Conservation (phyloP, 2,113 vertebrate species). For the Cyphomyrus plagiostoma region DNA sequence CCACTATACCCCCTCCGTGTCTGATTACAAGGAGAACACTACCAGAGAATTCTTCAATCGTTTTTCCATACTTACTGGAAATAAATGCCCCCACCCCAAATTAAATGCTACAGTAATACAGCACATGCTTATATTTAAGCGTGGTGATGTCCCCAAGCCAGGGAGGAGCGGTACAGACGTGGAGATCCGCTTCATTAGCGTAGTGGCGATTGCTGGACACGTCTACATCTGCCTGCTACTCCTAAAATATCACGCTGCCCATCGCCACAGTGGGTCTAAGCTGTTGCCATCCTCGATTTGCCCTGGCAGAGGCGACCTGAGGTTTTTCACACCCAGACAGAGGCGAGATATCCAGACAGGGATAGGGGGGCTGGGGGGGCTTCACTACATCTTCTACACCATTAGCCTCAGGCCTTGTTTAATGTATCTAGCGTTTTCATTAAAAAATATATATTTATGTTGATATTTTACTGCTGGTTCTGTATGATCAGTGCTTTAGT, state of each 20-base stretch:
- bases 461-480: background rate
- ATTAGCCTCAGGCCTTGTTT: background rate
- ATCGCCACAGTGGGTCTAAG: background rate
- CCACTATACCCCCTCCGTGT: background rate
- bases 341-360: background rate
- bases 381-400: background rate
- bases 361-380: background rate
- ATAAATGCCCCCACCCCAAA: background rate
- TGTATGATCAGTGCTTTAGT: background rate
- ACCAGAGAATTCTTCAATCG: background rate
- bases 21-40: background rate
- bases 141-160: background rate
- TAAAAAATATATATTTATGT: background rate
- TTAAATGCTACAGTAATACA: background rate
- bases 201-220: background rate
- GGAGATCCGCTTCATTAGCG: background rate
- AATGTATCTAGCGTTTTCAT: background rate
- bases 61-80: background rate
- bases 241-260: background rate
- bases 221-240: background rate
- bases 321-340: slow-evolving; percentile 7
- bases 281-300: background rate
- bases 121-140: background rate
- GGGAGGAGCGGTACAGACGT: background rate
- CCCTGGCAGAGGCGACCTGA: background rate